Conservation (phyloP, 2,113 vertebrate species). For the Butorides virescens region DNA sequence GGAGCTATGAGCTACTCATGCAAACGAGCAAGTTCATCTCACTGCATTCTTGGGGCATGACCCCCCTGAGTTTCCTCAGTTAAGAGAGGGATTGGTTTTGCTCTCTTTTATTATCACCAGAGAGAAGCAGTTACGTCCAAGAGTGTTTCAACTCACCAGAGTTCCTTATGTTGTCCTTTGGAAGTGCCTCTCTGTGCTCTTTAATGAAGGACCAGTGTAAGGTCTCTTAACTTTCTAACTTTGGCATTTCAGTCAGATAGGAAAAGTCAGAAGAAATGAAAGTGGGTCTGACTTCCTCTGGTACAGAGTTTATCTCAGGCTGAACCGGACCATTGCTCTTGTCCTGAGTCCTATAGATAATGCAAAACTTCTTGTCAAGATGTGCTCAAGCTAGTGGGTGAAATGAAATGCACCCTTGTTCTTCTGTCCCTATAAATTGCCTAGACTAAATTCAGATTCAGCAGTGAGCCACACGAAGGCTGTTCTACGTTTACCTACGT, state of each 20-base stretch:
- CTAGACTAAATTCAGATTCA: background rate
- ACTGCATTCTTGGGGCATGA: background rate
- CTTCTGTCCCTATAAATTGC: background rate
- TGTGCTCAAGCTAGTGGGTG: background rate
- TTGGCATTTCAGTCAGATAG: background rate
- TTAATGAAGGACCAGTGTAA: background rate
- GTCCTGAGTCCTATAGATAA: background rate
- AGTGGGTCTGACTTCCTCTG: background rate
- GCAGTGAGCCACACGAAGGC: background rate
- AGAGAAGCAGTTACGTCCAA: background rate
- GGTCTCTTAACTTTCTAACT: background rate
- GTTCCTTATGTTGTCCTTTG: background rate
- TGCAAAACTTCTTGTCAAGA: background rate
- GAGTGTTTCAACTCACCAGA: background rate
- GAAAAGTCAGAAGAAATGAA: background rate
- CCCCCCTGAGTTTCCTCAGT: background rate
- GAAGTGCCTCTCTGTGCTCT: background rate
- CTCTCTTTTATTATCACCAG: background rate
- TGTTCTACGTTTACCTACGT: background rate
- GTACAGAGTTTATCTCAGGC: background rate
- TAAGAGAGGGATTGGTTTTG: background rate
- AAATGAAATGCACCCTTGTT: background rate
- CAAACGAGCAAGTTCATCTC: background rate
- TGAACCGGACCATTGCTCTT: background rate
- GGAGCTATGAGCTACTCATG: background rate